Conservation (phyloP, 2,888 invertebrate genomes). For the Steromphala cineraria region DNA sequence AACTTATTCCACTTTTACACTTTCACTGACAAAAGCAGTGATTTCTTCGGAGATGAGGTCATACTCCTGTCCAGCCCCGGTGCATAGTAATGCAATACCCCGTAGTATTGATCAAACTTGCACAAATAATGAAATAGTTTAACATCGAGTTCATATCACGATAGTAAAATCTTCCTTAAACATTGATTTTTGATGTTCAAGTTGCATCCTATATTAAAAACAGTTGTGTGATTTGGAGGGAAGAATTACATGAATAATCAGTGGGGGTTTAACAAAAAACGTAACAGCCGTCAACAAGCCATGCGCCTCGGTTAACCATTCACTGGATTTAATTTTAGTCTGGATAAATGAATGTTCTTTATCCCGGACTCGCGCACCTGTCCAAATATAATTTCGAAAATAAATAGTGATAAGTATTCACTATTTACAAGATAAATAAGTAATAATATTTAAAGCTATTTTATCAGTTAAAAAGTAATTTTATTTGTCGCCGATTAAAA, state of each 20-base stretch:
- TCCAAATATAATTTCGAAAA: neutral
- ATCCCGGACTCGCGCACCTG: slow-evolving; percentile 17
- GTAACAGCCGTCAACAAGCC: slow-evolving; percentile 28
- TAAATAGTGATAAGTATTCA: neutral
- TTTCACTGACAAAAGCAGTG: neutral
- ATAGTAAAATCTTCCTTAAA: neutral
- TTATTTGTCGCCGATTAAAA: too few species aligned
- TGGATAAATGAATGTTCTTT: neutral
- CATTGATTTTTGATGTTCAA: neutral
- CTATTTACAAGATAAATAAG: neutral
- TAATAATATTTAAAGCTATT: too few species aligned
- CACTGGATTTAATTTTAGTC: neutral
- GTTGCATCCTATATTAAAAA: neutral
- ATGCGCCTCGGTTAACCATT: neutral
- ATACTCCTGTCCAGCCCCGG: neutral
- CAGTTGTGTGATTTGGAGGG: too few species aligned
- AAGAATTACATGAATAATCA: neutral
- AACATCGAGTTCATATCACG: neutral
- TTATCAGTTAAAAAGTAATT: too few species aligned
- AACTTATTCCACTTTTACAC: too few species aligned
- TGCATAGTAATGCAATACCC: slow-evolving; percentile 32
- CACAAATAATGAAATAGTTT: neutral
- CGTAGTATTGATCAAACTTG: slow-evolving; percentile 16
- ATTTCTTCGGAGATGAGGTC: slow-evolving; percentile 1
- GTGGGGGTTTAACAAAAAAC: neutral